phyloP scores from a whole-genome alignment of 1,140 invertebrate genomes.

The Notospermus geniculatus region DNA sequence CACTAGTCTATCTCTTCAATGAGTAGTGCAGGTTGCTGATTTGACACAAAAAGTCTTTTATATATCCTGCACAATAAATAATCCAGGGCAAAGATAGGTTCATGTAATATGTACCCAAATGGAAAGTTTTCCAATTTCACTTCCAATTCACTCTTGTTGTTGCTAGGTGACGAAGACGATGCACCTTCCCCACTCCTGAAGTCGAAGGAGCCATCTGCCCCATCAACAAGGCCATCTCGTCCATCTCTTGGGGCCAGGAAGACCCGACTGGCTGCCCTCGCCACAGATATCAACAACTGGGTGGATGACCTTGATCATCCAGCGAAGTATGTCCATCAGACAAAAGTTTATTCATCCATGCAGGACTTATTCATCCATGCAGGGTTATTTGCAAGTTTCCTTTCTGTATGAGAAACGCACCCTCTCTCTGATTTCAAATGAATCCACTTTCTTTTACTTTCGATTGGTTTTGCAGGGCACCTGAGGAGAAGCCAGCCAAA shows the following conservation, averaged over 20 bases:
- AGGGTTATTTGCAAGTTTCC: constrained; percentile 12
- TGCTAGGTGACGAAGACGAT: constrained; percentile 8
- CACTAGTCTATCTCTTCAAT: no score
- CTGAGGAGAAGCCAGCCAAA: constrained; percentile 16
- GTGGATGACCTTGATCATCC: constrained; percentile 48
- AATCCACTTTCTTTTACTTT: background rate
- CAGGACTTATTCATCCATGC: constrained; percentile 1
- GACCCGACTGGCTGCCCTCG: constrained; percentile 39
- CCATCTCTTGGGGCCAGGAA: constrained; percentile 14
- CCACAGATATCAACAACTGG: constrained; percentile 45
- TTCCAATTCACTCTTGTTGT: background rate
- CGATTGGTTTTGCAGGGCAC: constrained; percentile 8
- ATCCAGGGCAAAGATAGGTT: background rate
- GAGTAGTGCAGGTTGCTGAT: background rate
- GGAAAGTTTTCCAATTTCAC: background rate
- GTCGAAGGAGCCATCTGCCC: constrained; percentile 25
- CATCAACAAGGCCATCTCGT: constrained; percentile 8
- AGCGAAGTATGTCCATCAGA: constrained; percentile 18
- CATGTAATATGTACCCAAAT: no score
- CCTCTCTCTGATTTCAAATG: no score
- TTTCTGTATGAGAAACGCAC: constrained; percentile 11
- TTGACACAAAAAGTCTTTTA: background rate
- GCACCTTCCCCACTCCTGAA: constrained; percentile 17
- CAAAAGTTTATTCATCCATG: constrained; percentile 7
- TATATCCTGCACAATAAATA: background rate